Conservation (phyloP, 2,797 vertebrate species). For the Numenius phaeopus region DNA sequence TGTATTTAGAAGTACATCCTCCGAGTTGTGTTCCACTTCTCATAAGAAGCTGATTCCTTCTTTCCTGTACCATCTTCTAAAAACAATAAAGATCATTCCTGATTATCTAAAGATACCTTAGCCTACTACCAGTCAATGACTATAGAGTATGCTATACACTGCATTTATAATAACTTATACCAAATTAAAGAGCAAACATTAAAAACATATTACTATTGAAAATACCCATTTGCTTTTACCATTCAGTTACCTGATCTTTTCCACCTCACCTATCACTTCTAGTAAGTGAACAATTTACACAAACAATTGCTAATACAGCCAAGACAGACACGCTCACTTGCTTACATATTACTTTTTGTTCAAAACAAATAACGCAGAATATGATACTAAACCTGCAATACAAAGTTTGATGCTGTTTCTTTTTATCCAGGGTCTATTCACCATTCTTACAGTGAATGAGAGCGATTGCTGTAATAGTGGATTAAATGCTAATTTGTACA, state of each 20-base stretch:
- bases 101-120: neutral
- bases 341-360: neutral
- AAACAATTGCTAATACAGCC: neutral
- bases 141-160: neutral
- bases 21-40: neutral
- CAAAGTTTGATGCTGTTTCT: neutral
- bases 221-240: neutral
- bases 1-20: neutral
- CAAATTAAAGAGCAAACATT: neutral
- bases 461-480: neutral
- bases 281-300: neutral
- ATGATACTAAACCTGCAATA: neutral
- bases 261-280: neutral
- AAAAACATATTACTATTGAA: neutral
- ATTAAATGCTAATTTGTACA: neutral
- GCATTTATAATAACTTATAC: neutral
- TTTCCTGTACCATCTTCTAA: neutral
- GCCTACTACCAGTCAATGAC: neutral
- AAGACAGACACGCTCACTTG: neutral
- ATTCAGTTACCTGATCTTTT: neutral
- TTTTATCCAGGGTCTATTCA: neutral
- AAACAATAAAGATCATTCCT: neutral
- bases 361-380: neutral
- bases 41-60: neutral
- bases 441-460: neutral